These are phyloP conservation scores for Leucophenga montana DNA, from an alignment of 2,888 invertebrate genomes.

Conservation along the genomic window DNA sequence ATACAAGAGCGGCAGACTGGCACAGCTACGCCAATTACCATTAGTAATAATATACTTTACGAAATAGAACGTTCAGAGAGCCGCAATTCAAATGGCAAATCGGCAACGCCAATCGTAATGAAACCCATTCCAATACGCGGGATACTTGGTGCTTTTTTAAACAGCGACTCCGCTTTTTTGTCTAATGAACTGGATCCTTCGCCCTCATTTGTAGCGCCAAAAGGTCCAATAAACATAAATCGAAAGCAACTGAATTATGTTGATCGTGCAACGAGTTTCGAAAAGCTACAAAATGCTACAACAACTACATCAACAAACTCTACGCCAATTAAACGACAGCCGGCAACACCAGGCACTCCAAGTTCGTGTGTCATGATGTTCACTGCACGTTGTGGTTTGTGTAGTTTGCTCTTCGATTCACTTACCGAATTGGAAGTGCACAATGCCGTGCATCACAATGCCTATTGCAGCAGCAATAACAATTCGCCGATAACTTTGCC, in stretches of 20 bases:
- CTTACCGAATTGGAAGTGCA: constrained; percentile 68
- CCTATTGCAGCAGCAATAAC: constrained; percentile 12
- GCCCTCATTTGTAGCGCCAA: neutral
- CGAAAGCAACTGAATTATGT: constrained; percentile 22
- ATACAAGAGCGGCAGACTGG: constrained; percentile 30
- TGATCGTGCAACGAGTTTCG: constrained; percentile 59
- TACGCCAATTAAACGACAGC: constrained; percentile 13
- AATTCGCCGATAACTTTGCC: constrained; percentile 12
- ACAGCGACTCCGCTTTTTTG: neutral
- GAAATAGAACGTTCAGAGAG: constrained; percentile 67
- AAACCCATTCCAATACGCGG: constrained; percentile 62
- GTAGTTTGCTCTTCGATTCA: constrained; percentile 65
- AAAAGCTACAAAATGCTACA: constrained; percentile 63
- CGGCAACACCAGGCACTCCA: constrained; percentile 18
- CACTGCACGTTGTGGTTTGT: constrained; percentile 69
- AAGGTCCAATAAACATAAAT: neutral
- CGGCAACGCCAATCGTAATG: constrained; percentile 40
- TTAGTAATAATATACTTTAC: constrained; percentile 63
- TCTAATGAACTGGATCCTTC: neutral
- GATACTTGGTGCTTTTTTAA: neutral
- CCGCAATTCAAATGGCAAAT: constrained; percentile 50
- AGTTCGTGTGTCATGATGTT: constrained; percentile 44
- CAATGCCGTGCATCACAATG: constrained; percentile 67
- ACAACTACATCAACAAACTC: constrained; percentile 7
- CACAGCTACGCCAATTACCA: constrained; percentile 58